phyloP scores from a whole-genome alignment of 2,113 vertebrate genomes.

The Calypte anna region DNA sequence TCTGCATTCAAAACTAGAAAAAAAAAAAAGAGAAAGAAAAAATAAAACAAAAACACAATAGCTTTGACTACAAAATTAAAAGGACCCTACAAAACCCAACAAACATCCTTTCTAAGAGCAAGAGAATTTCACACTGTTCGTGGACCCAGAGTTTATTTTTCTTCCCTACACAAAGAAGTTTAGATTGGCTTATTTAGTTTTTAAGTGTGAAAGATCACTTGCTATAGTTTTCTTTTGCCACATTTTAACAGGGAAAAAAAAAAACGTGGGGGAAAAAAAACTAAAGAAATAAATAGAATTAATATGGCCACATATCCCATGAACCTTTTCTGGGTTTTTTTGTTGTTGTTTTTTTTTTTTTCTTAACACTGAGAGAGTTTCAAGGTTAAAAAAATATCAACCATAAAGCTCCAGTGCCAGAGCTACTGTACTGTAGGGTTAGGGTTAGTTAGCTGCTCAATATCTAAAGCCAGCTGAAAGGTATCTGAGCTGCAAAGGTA shows the following conservation, averaged over 20 bases:
- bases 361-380: neutral
- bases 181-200: conserved; percentile 51
- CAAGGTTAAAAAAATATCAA: conserved; percentile 46
- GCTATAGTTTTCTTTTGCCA: conserved; percentile 26
- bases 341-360: no score
- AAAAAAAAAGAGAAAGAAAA: neutral
- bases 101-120: conserved; percentile 38
- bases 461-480: conserved; percentile 8
- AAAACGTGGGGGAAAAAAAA: neutral
- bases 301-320: neutral
- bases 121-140: conserved; percentile 67
- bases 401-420: neutral
- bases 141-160: conserved; percentile 59
- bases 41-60: neutral
- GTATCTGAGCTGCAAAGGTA: conserved; percentile 3
- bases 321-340: neutral
- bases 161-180: conserved; percentile 53
- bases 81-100: neutral
- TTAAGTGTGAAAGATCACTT: conserved; percentile 68
- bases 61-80: conserved; percentile 10
- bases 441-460: conserved; percentile 48
- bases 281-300: conserved; percentile 58
- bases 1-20: neutral
- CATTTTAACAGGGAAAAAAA: neutral
- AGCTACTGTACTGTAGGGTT: neutral